Percentiles rank a stretch among this genome's conserved stretches.
These are phyloP conservation scores for Ficedula albicollis DNA, from an alignment of 2,797 vertebrate genomes.

Conservation along the genomic window DNA sequence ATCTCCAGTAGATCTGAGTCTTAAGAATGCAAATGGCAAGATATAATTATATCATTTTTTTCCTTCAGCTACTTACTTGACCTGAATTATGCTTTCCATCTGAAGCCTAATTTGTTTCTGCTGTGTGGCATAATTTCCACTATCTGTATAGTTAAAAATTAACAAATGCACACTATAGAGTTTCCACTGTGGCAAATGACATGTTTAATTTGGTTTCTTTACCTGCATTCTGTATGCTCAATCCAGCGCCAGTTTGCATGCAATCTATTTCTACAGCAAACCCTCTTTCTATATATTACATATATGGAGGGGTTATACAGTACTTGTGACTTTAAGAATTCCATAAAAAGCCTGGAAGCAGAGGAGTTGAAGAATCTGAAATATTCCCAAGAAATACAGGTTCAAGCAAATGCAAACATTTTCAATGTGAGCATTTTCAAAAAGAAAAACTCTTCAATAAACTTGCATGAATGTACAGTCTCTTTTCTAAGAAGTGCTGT, in stretches of 20 bases:
- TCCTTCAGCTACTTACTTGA: not conserved
- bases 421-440: not conserved
- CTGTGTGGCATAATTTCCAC: not conserved
- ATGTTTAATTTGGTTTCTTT: slow-evolving; percentile 1
- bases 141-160: not conserved
- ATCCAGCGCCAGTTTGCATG: not conserved
- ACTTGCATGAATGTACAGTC: not conserved
- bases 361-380: not conserved
- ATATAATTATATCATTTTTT: not conserved
- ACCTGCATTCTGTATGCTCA: not conserved
- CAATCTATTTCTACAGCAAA: not conserved
- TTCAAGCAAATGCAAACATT: not conserved
- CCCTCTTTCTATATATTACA: not conserved
- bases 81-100: not conserved
- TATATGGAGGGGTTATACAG: not conserved
- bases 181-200: not conserved
- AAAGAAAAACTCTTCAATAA: not conserved
- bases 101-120: slow-evolving; percentile 1
- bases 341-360: not conserved
- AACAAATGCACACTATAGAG: not conserved
- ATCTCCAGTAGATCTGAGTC: not conserved
- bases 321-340: not conserved
- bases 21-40: not conserved
- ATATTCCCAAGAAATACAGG: not conserved
- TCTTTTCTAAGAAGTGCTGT: not conserved